phyloP scores from a whole-genome alignment of 2,797 vertebrate genomes.

The Hipposideros larvatus region DNA sequence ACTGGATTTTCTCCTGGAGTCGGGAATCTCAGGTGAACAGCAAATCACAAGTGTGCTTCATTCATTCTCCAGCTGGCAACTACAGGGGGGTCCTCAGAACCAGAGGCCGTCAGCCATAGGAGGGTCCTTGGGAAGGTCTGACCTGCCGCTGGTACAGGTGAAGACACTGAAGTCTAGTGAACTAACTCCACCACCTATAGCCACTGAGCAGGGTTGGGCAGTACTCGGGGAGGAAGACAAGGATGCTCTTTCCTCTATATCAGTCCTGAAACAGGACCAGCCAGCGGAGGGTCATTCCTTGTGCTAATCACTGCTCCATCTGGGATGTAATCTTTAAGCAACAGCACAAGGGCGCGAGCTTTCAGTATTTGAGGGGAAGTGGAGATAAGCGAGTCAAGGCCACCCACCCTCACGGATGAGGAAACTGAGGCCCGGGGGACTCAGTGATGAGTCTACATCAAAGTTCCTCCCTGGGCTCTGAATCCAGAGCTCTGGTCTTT shows the following conservation, averaged over 20 bases:
- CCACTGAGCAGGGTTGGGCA: accelerated
- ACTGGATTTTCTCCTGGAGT: background rate
- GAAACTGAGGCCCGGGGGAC: background rate
- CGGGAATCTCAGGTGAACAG: background rate
- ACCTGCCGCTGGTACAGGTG: background rate
- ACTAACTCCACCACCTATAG: background rate
- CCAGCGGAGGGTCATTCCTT: too few relatives aligned
- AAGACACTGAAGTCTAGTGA: background rate
- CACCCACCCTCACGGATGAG: accelerated
- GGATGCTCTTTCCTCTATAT: accelerated
- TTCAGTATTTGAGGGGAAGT: background rate
- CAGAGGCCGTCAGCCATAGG: background rate
- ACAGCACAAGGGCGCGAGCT: background rate
- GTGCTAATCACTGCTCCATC: background rate
- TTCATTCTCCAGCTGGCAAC: background rate
- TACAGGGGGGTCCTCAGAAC: background rate
- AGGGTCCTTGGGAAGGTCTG: background rate
- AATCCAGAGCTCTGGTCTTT: background rate
- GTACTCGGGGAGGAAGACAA: too few relatives aligned
- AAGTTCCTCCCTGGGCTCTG: background rate
- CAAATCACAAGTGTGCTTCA: background rate
- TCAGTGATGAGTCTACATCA: background rate
- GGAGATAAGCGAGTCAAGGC: background rate
- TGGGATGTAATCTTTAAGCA: background rate
- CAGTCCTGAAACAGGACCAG: background rate